Percentiles rank a stretch among this genome's conserved stretches.
Conservation (phyloP, 2,888 invertebrate genomes). For the Oasisia sp. region DNA sequence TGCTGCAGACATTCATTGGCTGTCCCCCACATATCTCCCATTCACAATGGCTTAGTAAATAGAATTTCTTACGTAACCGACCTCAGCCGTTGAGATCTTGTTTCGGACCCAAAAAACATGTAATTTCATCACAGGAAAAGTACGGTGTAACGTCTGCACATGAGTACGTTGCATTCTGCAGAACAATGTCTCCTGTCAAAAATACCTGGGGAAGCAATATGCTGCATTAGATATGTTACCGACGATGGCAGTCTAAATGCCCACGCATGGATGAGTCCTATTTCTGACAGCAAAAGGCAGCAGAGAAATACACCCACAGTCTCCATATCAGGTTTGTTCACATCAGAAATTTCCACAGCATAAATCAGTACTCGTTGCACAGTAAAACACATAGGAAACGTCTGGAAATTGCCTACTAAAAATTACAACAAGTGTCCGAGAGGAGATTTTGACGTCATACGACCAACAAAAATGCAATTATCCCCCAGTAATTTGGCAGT, state of each 20-base stretch:
- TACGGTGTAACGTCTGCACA: neutral
- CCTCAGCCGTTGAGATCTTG: neutral
- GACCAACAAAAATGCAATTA: neutral
- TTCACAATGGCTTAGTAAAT: neutral
- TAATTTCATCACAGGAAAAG: neutral
- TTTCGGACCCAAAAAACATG: neutral
- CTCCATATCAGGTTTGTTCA: neutral
- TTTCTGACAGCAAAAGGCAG: neutral
- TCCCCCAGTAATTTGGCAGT: neutral
- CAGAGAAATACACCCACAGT: neutral
- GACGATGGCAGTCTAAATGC: neutral
- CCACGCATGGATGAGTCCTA: neutral
- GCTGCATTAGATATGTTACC: neutral
- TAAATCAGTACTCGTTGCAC: neutral
- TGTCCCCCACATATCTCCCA: neutral
- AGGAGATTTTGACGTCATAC: neutral
- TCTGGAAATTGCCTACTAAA: no score
- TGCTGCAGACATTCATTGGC: neutral
- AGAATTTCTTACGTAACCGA: neutral
- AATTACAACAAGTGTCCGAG: neutral
- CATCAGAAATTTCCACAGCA: neutral
- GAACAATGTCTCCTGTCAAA: neutral
- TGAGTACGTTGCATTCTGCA: neutral
- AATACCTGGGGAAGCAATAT: neutral
- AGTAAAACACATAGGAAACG: neutral